Base-by-base conservation (phyloP, 2,888 invertebrate species). In the Drosophila atroscutellata region DNA sequence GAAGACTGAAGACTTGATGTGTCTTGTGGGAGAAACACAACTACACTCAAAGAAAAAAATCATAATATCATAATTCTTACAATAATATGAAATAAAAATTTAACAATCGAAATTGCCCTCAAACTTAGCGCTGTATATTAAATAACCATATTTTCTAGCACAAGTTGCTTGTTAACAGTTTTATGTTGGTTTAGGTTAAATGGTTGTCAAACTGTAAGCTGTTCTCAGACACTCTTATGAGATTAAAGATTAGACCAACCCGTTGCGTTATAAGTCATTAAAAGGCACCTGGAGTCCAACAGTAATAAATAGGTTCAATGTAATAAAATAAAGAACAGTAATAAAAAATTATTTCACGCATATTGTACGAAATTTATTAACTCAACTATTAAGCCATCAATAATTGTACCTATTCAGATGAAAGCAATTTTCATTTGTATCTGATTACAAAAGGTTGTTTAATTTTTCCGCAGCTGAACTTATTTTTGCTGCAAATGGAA, bases 11-110 rank as follows among this genome's bases (percentile, higher is more conserved):
- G 49, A 58, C 11, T 71, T 26, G 45, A 45, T 42, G n/a, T 37
- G 15, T 49, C 56, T 77, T 54, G 20, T 58, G 63, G 47, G 39
- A 26, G 58, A 65, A 36, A 74, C 26, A 55, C 55, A 39, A 45
- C 9, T 42, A 50, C 51, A 51, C 51, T 51, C 0, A n/a, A 18
- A 18, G n/a, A 51, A 50, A 47, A 45, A 2, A 45, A 2, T 30
- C 1, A 7, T 9, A 8, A 30, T 30, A 30, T 8, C 8, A 8
- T 45, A 45, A 0, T 15, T 45, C 13, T 20, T 11, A 20, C 20
- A 42, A 20, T 13, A 20, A 20, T 20, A 20, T 42, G 6, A 42
- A 42, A 42, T 42, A 20, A 11, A 1, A 42, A 42, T 42, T 0
- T 0, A 42, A 2, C 11, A 42, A 42, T 20, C 39, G 4, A 39